Base-by-base conservation (phyloP, 2,113 vertebrate species). In the Cavia aperea region DNA sequence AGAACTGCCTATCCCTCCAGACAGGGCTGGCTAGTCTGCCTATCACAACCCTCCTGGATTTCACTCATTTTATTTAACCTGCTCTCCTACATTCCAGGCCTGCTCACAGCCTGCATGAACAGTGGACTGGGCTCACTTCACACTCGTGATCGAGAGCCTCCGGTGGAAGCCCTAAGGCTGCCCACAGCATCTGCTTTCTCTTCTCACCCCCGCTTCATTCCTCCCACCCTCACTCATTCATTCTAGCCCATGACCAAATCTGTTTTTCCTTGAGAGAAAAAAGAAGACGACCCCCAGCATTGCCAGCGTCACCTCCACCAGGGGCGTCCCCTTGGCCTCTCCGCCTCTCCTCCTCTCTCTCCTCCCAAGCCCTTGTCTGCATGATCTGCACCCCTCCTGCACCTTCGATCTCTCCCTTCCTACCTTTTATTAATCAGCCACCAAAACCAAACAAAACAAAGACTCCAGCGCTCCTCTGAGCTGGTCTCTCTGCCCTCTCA, bases 51-150 rank as follows among this genome's bases (percentile, higher is more conserved):
- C 70, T 79, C 23, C 36, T 82, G 62, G 49, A 46, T 89, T 95
- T 89, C 68, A 91, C 1, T 49, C 21, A 86, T 85, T 91, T 89
- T 81, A 81, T 63, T 93, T 94, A 78, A 88, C 33, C 90, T 66
- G 56, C 56, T 58, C 56, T 58, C 56, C 18, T 58, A 18, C 56
- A 58, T 58, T 58, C 56, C 56, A 58, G 56, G 56, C 56, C 56
- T 56, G 56, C 56, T 56, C 56, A 56, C 56, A 56, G 3, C 14
- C 56, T 56, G 56, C 2, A 16, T 15, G 56, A 56, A 56, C 14
- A 2, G 14, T 3, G 10, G 56, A 58, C 56, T 58, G 56, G 56
- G 56, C 56, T 58, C 18, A 58, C 56, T 19, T 58, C 56, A 58
- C 56, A 58, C 56, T 58, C 3, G 56, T 58, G 56, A 58, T 3